A percentile compares a stretch with the other conserved stretches of the same genome.
These are phyloP conservation scores for Lasioglossum marginatum DNA, from an alignment of 2,888 invertebrate species.

Conservation along the genomic window DNA sequence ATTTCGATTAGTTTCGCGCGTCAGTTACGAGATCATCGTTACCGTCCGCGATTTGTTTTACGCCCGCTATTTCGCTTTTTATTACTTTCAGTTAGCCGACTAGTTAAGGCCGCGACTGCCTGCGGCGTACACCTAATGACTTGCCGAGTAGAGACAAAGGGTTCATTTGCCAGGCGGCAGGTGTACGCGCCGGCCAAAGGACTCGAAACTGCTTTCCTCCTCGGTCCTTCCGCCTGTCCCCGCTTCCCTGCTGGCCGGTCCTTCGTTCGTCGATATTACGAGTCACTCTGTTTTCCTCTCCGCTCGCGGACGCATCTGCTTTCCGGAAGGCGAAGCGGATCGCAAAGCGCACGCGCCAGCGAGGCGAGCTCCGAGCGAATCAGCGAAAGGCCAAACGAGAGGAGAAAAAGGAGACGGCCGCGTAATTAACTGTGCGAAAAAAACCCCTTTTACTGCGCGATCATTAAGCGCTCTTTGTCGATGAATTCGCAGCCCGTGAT, in stretches of 20 bases:
- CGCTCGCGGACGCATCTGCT: constrained; percentile 45
- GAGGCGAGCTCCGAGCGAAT: constrained; percentile 10
- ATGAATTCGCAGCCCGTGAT: constrained; percentile 59
- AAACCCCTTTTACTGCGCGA: constrained; percentile 58
- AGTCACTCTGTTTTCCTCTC: constrained; percentile 41
- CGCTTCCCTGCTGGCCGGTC: not conserved
- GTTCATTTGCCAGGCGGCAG: constrained; percentile 76
- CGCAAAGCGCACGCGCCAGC: not conserved
- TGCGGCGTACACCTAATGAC: constrained; percentile 74
- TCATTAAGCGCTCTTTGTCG: constrained; percentile 64
- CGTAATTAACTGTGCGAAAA: constrained; percentile 61
- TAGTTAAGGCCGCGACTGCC: constrained; percentile 69
- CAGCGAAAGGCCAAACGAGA: constrained; percentile 9
- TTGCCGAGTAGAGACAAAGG: constrained; percentile 76
- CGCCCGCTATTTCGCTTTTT: constrained; percentile 67
- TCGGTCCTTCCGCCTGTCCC: constrained; percentile 14
- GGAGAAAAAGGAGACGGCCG: constrained; percentile 40
- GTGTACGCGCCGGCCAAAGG: constrained; percentile 64
- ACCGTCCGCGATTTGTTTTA: constrained; percentile 64
- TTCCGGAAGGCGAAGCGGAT: constrained; percentile 44
- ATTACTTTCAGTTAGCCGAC: constrained; percentile 70
- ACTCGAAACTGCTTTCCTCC: constrained; percentile 56
- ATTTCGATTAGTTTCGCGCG: constrained; percentile 64
- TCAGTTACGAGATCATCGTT: constrained; percentile 60
- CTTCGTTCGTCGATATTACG: constrained; percentile 46